A percentile compares a stretch with the other conserved stretches of the same genome.
phyloP scores from a whole-genome alignment of 1,140 invertebrate species.

The Sarcophaga bullata region DNA sequence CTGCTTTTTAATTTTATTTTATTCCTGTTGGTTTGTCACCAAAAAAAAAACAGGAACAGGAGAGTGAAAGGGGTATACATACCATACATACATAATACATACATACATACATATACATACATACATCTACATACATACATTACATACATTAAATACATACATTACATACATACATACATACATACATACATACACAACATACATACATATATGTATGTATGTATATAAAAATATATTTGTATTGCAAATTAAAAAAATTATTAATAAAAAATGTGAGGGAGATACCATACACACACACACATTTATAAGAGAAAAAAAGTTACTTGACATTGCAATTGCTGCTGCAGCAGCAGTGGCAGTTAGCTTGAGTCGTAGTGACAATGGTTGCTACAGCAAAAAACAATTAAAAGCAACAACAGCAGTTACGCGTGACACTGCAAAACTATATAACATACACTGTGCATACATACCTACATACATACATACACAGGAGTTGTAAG shows the following conservation, averaged over 20 bases:
- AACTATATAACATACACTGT: not conserved
- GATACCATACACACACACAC: not conserved
- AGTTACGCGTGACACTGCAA: slow-evolving; percentile 16
- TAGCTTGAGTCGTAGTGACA: not conserved
- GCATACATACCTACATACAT: too few relatives aligned
- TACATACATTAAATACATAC: too few relatives aligned
- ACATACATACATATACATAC: too few relatives aligned
- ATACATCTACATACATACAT: too few relatives aligned
- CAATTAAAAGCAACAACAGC: not conserved
- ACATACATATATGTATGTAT: too few relatives aligned
- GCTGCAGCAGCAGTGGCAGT: not conserved
- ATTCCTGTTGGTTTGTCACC: slow-evolving; percentile 11
- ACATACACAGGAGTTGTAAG: too few relatives aligned
- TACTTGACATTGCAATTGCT: too few relatives aligned
- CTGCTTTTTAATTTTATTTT: slow-evolving; percentile 14
- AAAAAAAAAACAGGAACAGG: not conserved
- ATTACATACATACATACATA: too few relatives aligned
- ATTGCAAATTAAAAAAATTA: slow-evolving; percentile 16
- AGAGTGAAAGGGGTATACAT: not conserved
- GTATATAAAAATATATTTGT: not conserved
- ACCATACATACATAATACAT: too few relatives aligned
- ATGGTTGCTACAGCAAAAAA: not conserved
- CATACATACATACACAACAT: too few relatives aligned
- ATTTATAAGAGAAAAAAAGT: too few relatives aligned
- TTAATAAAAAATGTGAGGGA: slow-evolving; percentile 15